Evolutionary conservation across 2,113 vertebrate genomes (phyloP).

Genomic region (Lagopus leucura): DNA sequence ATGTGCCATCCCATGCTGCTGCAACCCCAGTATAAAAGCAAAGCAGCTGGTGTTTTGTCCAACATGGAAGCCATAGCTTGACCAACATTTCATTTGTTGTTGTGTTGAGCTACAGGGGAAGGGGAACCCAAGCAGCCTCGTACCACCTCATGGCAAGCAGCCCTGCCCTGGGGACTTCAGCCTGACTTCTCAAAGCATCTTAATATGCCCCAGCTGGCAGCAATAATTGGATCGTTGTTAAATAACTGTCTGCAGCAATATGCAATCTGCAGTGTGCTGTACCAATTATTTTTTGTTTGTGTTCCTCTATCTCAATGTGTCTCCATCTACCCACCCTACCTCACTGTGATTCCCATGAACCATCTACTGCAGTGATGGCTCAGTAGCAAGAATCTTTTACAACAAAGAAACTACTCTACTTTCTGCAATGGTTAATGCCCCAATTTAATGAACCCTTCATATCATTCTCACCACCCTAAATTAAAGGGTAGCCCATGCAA

Average conservation of each 20-base stretch:
- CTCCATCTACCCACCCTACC: neutral
- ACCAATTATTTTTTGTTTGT: conserved; percentile 62
- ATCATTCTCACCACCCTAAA: conserved; percentile 74
- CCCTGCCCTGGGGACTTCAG: neutral
- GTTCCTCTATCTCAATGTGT: neutral
- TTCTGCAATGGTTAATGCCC: conserved; percentile 72
- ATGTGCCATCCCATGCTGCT: neutral
- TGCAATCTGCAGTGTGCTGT: conserved; percentile 39
- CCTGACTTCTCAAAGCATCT: conserved; percentile 25
- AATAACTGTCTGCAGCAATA: conserved; percentile 66
- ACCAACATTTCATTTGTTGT: neutral
- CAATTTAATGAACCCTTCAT: conserved; percentile 72
- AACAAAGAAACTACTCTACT: conserved; percentile 74
- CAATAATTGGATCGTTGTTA: conserved; percentile 61
- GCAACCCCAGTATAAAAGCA: neutral
- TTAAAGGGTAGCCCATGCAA: conserved; percentile 72
- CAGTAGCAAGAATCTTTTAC: neutral
- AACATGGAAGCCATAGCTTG: neutral
- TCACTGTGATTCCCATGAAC: neutral
- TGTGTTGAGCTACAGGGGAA: neutral
- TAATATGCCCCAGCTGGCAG: conserved; percentile 59
- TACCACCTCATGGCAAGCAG: neutral
- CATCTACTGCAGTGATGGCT: conserved; percentile 13
- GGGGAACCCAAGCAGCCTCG: neutral
- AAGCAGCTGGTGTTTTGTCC: neutral